Evolutionary conservation across 2,888 invertebrate species (phyloP), one percentile per base, ranked within the genome.

Genomic region (Uloborus plumipes): DNA sequence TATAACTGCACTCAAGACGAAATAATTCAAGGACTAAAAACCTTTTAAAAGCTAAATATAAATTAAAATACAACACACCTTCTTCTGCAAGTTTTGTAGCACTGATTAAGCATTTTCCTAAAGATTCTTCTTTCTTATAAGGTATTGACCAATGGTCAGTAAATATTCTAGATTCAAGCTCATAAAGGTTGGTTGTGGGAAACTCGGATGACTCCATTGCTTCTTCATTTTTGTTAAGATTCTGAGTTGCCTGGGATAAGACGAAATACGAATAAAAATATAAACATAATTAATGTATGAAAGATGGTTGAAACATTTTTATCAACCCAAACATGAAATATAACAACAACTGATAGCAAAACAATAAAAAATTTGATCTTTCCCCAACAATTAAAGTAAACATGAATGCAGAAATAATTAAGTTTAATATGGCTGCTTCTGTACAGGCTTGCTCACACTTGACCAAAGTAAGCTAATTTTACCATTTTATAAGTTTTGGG

Each of bases 91-190:
- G 86, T 71, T 88, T 86, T 39, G 89, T 88, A 50, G 90, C 88
- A 75, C 90, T 89, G 65, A 89, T 78, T 50, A 91, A 86, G 86
- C 90, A 90, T 86, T 89, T 89, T n/a, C 90, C 90, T 13, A 91
- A 87, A 14, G 90, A 90, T 85, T 91, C 91, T 65, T 90, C 90
- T 82, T 88, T 88, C 84, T 89, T 88, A 86, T 90, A 91, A 3
- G 90, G 90, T 75, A 91, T 91, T 47, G 89, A 89, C 90, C 91
- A 91, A 65, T 89, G 88, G 67, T 90, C 90, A 26, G 89, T 89
- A 87, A 90, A 90, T 51, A 90, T 90, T 62, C 90, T 86, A 14
- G 88, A 88, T 85, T 91, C 90, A 61, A 91, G 87, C 84, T 90
- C 90, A 86, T 89, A 89, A 74, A 91, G 86, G 86, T 90, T 89